Evolutionary conservation across 2,113 vertebrate species (phyloP).

Genomic region (Periophthalmus modestus): DNA sequence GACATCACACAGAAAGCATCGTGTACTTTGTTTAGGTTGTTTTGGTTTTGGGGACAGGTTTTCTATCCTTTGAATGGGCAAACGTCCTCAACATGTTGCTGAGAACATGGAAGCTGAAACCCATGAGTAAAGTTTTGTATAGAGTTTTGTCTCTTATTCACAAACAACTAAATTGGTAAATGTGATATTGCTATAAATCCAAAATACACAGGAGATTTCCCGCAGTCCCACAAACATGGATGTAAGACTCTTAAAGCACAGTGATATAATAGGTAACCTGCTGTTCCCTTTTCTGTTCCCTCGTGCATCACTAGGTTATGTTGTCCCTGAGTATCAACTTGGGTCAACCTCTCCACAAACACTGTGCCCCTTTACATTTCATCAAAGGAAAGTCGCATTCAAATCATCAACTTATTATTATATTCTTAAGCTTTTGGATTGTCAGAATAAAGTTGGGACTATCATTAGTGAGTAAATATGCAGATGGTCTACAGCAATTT

Average conservation of each 20-base stretch:
- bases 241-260: slow-evolving; percentile 58
- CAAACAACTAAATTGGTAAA: not conserved
- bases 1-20: slow-evolving; percentile 7
- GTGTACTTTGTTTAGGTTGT: not conserved
- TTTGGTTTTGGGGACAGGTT: not conserved
- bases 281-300: slow-evolving; percentile 19
- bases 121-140: not conserved
- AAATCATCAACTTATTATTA: not conserved
- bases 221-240: slow-evolving; percentile 27
- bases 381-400: slow-evolving; percentile 10
- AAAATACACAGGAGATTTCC: slow-evolving; percentile 35
- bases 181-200: slow-evolving; percentile 48
- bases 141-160: not conserved
- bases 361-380: slow-evolving; percentile 13
- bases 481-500: slow-evolving; percentile 8
- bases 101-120: not conserved
- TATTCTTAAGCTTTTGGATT: slow-evolving; percentile 10
- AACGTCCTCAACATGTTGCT: not conserved
- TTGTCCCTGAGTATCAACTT: slow-evolving; percentile 64
- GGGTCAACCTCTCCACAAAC: slow-evolving; percentile 42
- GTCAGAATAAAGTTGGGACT: slow-evolving; percentile 18
- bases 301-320: slow-evolving; percentile 52
- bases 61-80: not conserved
- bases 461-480: slow-evolving; percentile 8
- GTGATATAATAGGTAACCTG: slow-evolving; percentile 57